Evolutionary conservation across 1,140 invertebrate genomes (phyloP), one percentile per base, ranked within the genome.

Genomic region (Scaptodrosophila lebanonensis): DNA sequence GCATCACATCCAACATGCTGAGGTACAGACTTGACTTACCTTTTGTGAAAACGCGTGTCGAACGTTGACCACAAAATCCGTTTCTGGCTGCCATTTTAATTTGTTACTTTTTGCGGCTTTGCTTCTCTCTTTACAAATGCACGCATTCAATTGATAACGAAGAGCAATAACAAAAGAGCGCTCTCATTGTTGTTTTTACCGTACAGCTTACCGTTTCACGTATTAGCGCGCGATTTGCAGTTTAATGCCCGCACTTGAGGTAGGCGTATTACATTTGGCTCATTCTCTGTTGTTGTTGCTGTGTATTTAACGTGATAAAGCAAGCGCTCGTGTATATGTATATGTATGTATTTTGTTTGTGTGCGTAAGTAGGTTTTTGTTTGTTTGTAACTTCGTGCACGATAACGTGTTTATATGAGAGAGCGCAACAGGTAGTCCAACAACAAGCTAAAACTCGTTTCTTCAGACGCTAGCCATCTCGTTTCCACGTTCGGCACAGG

Each of bases 81-180:
- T n/a, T n/a, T n/a, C n/a, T 29, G 67, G 60, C 75, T 82, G 73
- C 73, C 73, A 77, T 77, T 82, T 77, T 70, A 33, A 20, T 40
- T 53, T 51, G 63, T 77, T 73, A 73, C 73, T n/a, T n/a, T n/a
- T n/a, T n/a, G n/a, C n/a, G n/a, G n/a, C n/a, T n/a, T n/a, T n/a
- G n/a, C n/a, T n/a, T n/a, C n/a, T n/a, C n/a, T n/a, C n/a, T n/a
- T 25, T 25, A 25, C 22, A 25, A 25, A 25, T 25, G 22, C 8
- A 8, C 22, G 22, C 22, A 69, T 61, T 77, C 82, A 77, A 77
- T 77, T 77, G 73, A 77, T 77, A 77, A 77, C 68, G 66, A 66
- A 51, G 58, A 22, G 32, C 40, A 30, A 39, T 45, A 47, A 72
- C 73, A 73, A 77, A 73, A 72, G 65, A 79, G 73, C 60, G 27